A percentile compares a stretch with the other conserved stretches of the same genome.
phyloP scores from a whole-genome alignment of 2,888 invertebrate species.

The Alloscopus bannaensis region DNA sequence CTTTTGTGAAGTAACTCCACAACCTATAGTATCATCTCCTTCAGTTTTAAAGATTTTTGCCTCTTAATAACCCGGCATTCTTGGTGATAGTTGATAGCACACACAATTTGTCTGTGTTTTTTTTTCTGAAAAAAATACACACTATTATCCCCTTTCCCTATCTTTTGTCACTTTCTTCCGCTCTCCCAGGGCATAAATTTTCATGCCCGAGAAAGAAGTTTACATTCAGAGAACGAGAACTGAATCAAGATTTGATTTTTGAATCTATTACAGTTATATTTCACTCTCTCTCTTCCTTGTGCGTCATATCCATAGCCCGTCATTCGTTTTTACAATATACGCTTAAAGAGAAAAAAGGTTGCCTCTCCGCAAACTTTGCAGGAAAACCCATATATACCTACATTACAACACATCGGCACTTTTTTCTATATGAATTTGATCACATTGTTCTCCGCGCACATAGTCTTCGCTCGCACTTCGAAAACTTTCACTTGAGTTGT shows the following conservation, averaged over 20 bases:
- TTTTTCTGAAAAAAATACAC: conserved; percentile 7
- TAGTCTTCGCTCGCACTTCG: background rate
- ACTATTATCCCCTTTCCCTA: conserved; percentile 24
- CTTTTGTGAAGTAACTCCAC: no score
- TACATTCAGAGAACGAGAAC: conserved; percentile 56
- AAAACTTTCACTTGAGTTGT: conserved; percentile 58
- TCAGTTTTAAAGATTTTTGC: no score
- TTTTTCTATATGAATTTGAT: conserved; percentile 1
- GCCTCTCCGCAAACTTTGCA: background rate
- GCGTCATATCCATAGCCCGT: conserved; percentile 31
- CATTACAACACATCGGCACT: background rate
- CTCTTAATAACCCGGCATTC: no score
- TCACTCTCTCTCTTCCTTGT: conserved; percentile 40
- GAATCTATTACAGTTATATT: conserved; percentile 55
- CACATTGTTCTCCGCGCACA: background rate
- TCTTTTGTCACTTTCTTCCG: conserved; percentile 27
- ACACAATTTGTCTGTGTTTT: conserved; percentile 21
- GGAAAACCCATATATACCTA: background rate
- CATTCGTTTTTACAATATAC: background rate
- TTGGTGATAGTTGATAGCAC: background rate
- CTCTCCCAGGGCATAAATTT: background rate
- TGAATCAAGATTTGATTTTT: conserved; percentile 65
- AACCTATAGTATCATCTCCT: no score
- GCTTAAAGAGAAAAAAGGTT: background rate
- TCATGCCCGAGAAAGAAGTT: conserved; percentile 21